These are phyloP conservation scores for Stigmatopora nigra DNA, from an alignment of 2,113 vertebrate species.

Conservation along the genomic window DNA sequence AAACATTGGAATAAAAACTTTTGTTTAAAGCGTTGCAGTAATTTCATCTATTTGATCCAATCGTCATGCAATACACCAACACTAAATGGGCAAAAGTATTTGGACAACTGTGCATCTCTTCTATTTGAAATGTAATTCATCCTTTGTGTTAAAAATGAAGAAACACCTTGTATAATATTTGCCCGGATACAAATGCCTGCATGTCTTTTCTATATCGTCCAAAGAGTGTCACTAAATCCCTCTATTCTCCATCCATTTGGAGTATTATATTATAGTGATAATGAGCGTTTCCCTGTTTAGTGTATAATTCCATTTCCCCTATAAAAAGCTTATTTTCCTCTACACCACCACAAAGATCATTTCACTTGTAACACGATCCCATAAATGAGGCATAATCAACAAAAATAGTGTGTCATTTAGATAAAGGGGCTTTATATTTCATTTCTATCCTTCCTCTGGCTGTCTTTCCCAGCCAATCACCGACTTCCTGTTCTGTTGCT, in stretches of 20 bases:
- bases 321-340: no score
- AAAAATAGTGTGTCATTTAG: conserved; percentile 5
- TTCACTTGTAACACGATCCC: no score
- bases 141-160: no score
- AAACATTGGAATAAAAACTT: conserved; percentile 62
- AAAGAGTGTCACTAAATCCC: conserved; percentile 6
- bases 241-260: background rate
- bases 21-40: conserved; percentile 46
- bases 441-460: conserved; percentile 31
- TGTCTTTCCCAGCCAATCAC: conserved; percentile 44
- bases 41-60: background rate
- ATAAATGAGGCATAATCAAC: no score
- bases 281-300: background rate
- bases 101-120: background rate
- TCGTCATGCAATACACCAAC: background rate
- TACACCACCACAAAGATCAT: no score
- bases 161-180: no score
- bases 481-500: conserved; percentile 32
- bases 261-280: background rate
- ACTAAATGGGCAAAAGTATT: background rate
- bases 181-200: background rate
- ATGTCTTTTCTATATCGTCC: background rate
- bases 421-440: conserved; percentile 24
- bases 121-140: background rate
- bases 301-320: background rate